phyloP scores from a whole-genome alignment of 2,888 invertebrate genomes.

The Mechanitis mazaeus region DNA sequence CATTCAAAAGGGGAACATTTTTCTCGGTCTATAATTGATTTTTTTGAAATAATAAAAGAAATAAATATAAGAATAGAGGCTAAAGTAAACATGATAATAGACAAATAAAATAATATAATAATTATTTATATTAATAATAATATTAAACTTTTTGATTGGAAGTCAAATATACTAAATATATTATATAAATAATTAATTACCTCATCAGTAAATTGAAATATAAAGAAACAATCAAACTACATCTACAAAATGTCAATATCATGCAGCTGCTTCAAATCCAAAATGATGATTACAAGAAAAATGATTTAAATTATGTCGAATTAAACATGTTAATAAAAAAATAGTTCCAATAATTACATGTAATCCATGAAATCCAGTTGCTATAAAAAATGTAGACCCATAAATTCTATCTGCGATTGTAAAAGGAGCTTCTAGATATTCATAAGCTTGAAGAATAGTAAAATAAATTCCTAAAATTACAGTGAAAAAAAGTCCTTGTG shows the following conservation, averaged over 20 bases:
- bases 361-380: slow-evolving; percentile 85
- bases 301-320: slow-evolving; percentile 50
- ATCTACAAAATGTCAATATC: slow-evolving; percentile 66
- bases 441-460: slow-evolving; percentile 79
- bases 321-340: slow-evolving; percentile 48
- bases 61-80: slow-evolving; percentile 67
- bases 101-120: slow-evolving; percentile 47
- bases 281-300: slow-evolving; percentile 57
- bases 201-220: slow-evolving; percentile 82
- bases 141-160: slow-evolving; percentile 81
- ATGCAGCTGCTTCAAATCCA: slow-evolving; percentile 61
- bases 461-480: slow-evolving; percentile 76
- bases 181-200: slow-evolving; percentile 80
- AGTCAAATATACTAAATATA: slow-evolving; percentile 83
- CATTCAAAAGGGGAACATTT: slow-evolving; percentile 80
- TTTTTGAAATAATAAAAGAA: slow-evolving; percentile 74
- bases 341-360: slow-evolving; percentile 80
- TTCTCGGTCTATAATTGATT: slow-evolving; percentile 77
- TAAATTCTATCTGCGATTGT: slow-evolving; percentile 37
- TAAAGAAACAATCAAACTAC: slow-evolving; percentile 56
- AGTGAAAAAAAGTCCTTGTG: slow-evolving; percentile 62
- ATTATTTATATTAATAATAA: slow-evolving; percentile 77
- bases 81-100: slow-evolving; percentile 55
- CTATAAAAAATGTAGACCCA: slow-evolving; percentile 68
- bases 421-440: slow-evolving; percentile 79